These are phyloP conservation scores for Nothoprocta pentlandii DNA, from an alignment of 2,113 vertebrate species.

Conservation along the genomic window DNA sequence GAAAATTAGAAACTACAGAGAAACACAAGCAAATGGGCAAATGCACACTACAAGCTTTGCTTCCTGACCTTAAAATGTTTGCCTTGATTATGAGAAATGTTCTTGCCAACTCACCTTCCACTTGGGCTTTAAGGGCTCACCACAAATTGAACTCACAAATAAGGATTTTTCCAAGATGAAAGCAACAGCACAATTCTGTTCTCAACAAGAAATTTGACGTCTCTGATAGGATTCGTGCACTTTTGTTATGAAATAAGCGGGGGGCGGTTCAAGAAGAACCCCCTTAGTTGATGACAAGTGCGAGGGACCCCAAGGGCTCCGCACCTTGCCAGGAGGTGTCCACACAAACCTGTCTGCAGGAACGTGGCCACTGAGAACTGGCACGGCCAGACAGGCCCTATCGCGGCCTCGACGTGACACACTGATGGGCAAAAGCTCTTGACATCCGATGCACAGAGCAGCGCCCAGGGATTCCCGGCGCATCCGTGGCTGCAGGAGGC, in stretches of 20 bases:
- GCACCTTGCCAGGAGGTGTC: no score
- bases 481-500: not conserved
- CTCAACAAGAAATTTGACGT: accelerated
- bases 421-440: not conserved
- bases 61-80: not conserved
- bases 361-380: not conserved
- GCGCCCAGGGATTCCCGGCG: accelerated
- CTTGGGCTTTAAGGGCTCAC: not conserved
- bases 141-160: not conserved
- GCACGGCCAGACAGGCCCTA: no score
- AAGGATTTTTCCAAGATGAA: not conserved
- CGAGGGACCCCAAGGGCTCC: not conserved
- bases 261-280: not conserved
- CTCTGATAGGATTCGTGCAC: not conserved
- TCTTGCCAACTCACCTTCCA: not conserved
- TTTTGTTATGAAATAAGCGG: not conserved
- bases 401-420: not conserved
- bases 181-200: not conserved
- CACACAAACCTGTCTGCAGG: not conserved
- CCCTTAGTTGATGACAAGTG: not conserved
- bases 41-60: accelerated
- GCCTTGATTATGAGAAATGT: not conserved
- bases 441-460: accelerated
- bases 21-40: not conserved
- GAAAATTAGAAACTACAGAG: not conserved